Evolutionary conservation across 1,140 invertebrate genomes (phyloP), one percentile per base, ranked within the genome.

Genomic region (Rhagoletis zephyria): DNA sequence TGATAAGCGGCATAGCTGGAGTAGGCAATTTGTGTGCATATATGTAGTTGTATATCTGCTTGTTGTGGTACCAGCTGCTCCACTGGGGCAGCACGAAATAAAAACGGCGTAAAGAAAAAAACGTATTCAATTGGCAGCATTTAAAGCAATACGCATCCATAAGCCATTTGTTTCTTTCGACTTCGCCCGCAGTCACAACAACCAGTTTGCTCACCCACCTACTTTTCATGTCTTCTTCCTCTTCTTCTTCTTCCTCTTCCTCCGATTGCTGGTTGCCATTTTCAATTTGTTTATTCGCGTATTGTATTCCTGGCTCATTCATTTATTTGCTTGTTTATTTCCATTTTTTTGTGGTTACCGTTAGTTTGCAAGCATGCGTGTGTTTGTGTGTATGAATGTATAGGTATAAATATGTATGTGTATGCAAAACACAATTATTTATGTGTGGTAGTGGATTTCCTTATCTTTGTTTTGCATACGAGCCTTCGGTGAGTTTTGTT

Each of bases 401-500:
- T 5, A 16, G 12, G 1, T 1, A 14, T 45, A 14, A 9, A 42
- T 74, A 16, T 16, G 30, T 74, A 9, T 45, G n/a, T 48, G 14
- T 61, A 45, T 30, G 30, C 30, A 30, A 30, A 30, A 30, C 30
- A 30, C 30, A 19, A 6, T 74, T 77, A 77, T 85, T 40, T 61
- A 85, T 61, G 56, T 86, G 85, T 60, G 59, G 12, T 86, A 86
- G 56, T 63, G 85, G 85, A 90, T 89, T 85, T 90, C 89, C 91
- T 91, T 91, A 91, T 91, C 91, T 90, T 88, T 87, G 88, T 88
- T 92, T 90, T 91, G 91, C 91, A 91, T 91, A 88, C 91, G 89
- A 85, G 2, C 61, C 4, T 63, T 30, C 40, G 64, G 64, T 6
- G 64, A 63, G 61, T 63, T 63, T 74, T 10, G 45, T 56, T 30